A percentile compares a stretch with the other conserved stretches of the same genome.
phyloP scores from a whole-genome alignment of 2,113 vertebrate species.

The Gallinago media region DNA sequence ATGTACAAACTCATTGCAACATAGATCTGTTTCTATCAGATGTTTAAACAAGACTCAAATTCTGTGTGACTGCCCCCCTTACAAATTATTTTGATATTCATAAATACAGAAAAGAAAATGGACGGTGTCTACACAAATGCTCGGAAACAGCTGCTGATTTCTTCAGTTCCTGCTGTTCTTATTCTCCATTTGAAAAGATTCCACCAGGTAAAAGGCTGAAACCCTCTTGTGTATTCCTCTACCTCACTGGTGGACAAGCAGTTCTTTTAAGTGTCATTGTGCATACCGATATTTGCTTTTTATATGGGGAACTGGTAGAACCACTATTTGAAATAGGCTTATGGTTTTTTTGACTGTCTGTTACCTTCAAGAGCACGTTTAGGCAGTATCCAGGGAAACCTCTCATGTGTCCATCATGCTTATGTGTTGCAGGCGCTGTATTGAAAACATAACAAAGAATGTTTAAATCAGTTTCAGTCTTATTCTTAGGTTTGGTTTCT shows the following conservation, averaged over 20 bases:
- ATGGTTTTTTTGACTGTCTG: background rate
- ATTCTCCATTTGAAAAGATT: constrained; percentile 97
- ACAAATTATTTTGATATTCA: background rate
- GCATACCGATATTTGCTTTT: background rate
- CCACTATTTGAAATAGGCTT: background rate
- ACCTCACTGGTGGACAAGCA: background rate
- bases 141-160: constrained; percentile 95
- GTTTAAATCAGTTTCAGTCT: background rate
- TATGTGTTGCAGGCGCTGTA: background rate
- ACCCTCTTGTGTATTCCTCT: background rate
- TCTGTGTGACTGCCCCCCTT: background rate
- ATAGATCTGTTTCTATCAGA: background rate
- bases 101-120: constrained; percentile 84
- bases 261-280: background rate
- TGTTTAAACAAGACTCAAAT: background rate
- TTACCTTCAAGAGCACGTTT: background rate
- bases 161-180: constrained; percentile 90
- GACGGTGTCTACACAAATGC: constrained; percentile 94
- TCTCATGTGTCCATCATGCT: accelerated
- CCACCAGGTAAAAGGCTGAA: constrained; percentile 86
- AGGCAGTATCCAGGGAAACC: background rate
- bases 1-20: background rate
- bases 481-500: background rate
- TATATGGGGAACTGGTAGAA: background rate
- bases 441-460: background rate